Evolutionary conservation across 2,113 vertebrate genomes (phyloP).

Genomic region (Illadopsis cleaveri): DNA sequence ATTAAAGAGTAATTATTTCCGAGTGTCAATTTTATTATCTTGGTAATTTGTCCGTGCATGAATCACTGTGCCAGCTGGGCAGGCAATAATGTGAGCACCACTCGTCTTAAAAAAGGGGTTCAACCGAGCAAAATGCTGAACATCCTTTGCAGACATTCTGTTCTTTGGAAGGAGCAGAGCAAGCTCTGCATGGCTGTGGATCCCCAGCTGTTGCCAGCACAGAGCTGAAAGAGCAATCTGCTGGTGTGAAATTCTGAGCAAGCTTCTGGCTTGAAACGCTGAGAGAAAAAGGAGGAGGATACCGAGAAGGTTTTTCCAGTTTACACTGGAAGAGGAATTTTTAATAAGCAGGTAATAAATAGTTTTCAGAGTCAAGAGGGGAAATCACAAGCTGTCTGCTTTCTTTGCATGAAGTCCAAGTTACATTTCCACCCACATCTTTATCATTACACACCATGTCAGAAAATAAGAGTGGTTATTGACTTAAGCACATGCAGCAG

Average conservation of each 20-base stretch:
- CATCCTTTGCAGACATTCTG: not conserved
- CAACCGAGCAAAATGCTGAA: not conserved
- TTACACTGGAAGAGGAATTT: not conserved
- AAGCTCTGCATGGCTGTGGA: not conserved
- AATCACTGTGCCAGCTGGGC: not conserved
- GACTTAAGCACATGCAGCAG: not conserved
- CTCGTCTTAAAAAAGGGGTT: not conserved
- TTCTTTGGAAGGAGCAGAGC: not conserved
- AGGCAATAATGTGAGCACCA: not conserved
- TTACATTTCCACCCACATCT: not conserved
- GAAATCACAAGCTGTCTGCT: not conserved
- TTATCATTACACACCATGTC: not conserved
- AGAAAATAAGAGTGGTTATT: not conserved
- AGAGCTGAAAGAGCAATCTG: not conserved
- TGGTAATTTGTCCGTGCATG: not conserved
- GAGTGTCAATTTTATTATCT: constrained; percentile 26
- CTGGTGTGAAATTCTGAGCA: not conserved
- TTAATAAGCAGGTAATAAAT: not conserved
- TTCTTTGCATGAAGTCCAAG: not conserved
- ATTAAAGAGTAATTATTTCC: constrained; percentile 32
- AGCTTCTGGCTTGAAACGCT: not conserved
- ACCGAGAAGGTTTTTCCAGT: not conserved
- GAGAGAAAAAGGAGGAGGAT: not conserved
- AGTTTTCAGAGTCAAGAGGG: not conserved
- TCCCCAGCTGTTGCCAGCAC: not conserved